Evolutionary conservation across 2,888 invertebrate species (phyloP).

Genomic region (Andrena hattorfiana): DNA sequence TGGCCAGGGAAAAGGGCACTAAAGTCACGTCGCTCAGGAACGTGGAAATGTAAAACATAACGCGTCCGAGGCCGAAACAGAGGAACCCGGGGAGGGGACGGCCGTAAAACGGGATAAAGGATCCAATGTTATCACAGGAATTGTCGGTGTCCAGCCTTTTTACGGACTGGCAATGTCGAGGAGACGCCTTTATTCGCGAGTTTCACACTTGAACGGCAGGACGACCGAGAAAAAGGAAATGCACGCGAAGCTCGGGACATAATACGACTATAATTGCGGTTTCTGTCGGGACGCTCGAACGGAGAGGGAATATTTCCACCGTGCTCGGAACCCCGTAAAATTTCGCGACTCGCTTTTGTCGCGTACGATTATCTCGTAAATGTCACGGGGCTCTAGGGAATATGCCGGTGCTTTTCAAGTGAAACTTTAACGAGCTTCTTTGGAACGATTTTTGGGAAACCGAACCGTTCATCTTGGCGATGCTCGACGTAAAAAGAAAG

Average conservation of each 20-base stretch:
- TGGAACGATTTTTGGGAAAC: slow-evolving; percentile 61
- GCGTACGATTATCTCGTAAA: slow-evolving; percentile 75
- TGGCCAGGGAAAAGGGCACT: slow-evolving; percentile 19
- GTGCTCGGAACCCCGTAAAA: slow-evolving; percentile 50
- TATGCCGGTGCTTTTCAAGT: slow-evolving; percentile 61
- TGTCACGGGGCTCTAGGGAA: slow-evolving; percentile 56
- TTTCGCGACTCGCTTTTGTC: slow-evolving; percentile 60
- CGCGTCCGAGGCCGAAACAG: slow-evolving; percentile 38
- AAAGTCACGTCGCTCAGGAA: slow-evolving; percentile 25
- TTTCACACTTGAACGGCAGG: slow-evolving; percentile 51
- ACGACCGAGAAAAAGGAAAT: slow-evolving; percentile 41
- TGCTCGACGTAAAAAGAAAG: neutral
- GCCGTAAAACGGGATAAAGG: slow-evolving; percentile 63
- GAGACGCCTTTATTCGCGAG: slow-evolving; percentile 51
- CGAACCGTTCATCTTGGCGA: slow-evolving; percentile 39
- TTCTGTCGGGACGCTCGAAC: slow-evolving; percentile 57
- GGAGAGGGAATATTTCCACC: slow-evolving; percentile 13
- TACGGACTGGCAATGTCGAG: slow-evolving; percentile 39
- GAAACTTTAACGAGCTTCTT: slow-evolving; percentile 62
- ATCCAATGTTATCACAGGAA: slow-evolving; percentile 66
- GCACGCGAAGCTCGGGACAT: slow-evolving; percentile 43
- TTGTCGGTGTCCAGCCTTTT: slow-evolving; percentile 54
- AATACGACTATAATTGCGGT: slow-evolving; percentile 73
- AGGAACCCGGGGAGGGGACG: slow-evolving; percentile 40
- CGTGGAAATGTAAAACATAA: slow-evolving; percentile 54